phyloP scores from a whole-genome alignment of 2,113 vertebrate species.

The Pelobates fuscus region DNA sequence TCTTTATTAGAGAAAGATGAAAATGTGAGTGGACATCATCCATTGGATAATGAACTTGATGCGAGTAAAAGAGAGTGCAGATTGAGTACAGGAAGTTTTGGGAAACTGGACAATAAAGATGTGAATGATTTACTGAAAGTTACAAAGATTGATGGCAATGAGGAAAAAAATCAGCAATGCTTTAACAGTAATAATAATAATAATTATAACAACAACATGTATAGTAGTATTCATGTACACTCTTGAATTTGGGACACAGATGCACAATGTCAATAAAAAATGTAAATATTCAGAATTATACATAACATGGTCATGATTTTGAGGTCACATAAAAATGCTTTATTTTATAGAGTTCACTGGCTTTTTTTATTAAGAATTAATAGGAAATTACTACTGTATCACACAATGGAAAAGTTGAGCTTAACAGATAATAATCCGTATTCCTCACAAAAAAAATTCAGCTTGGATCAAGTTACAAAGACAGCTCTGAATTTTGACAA shows the following conservation, averaged over 20 bases:
- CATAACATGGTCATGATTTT: too few relatives aligned
- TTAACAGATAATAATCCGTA: slow-evolving; percentile 51
- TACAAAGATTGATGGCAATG: slow-evolving; percentile 61
- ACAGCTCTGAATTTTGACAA: slow-evolving; percentile 40
- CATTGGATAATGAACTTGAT: slow-evolving; percentile 53
- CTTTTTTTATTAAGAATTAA: too few relatives aligned
- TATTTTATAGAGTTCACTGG: too few relatives aligned
- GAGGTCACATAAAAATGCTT: too few relatives aligned
- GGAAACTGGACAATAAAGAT: slow-evolving; percentile 58
- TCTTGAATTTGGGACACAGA: too few relatives aligned
- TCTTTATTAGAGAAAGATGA: slow-evolving; percentile 53
- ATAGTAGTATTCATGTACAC: slow-evolving; percentile 34
- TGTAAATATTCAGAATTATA: too few relatives aligned
- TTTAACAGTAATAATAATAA: slow-evolving; percentile 79
- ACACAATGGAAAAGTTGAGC: slow-evolving; percentile 3
- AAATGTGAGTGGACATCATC: slow-evolving; percentile 55
- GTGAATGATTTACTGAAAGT: slow-evolving; percentile 54
- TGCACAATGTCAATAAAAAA: slow-evolving; percentile 37
- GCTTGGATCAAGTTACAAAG: slow-evolving; percentile 12
- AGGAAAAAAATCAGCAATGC: slow-evolving; percentile 55
- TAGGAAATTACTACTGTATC: slow-evolving; percentile 13
- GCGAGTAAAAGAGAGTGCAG: slow-evolving; percentile 56
- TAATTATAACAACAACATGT: slow-evolving; percentile 72
- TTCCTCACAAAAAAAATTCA: slow-evolving; percentile 47
- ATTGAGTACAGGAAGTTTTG: slow-evolving; percentile 45